Base-by-base conservation (phyloP, 2,797 vertebrate species). In the Micrastur ruficollis region DNA sequence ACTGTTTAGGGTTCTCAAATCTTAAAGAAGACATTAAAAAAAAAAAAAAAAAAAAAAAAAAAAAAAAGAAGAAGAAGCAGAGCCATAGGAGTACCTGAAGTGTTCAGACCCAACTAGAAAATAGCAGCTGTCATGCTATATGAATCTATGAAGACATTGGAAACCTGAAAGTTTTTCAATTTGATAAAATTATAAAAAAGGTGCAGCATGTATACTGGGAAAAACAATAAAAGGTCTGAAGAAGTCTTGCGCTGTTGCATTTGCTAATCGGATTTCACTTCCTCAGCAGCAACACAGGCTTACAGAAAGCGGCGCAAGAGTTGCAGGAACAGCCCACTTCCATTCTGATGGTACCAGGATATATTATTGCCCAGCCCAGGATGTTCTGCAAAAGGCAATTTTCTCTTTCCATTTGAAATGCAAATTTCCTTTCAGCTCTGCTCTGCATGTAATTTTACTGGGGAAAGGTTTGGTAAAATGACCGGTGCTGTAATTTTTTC, bases 401-500 rank as follows among this genome's bases (percentile, higher is more conserved):
- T 95, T 95, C 73, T 89, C 62, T 86, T 93, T 95, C 85, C 8
- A 8, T 81, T 65, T 88, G 32, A 87, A 94, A 88, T 40, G 17
- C 12, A 26, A 61, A 74, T 80, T 74, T 89, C 52, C 47, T 67
- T 67, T 80, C 75, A 46, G 13, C 8, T n/a, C 17, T 52, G 13
- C 72, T 91, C 44, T 52, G 32, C 36, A 62, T 12, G 6, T 32
- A n/a, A 9, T 85, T 93, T 79, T 84, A 63, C n/a, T 66, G 27
- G n/a, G 10, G 50, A 81, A 79, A 6, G 13, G 19, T 42, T 74
- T 83, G 23, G 14, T 90, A 81, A 65, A 72, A 75, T 16, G 13
- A 15, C 34, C 44, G 22, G 7, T 40, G 47, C 23, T 68, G 18
- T 31, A 18, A 34, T 40, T 78, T 80, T 89, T 71, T 11, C 20